Evolutionary conservation across 2,113 vertebrate genomes (phyloP).

Genomic region (Colossoma macropomum): DNA sequence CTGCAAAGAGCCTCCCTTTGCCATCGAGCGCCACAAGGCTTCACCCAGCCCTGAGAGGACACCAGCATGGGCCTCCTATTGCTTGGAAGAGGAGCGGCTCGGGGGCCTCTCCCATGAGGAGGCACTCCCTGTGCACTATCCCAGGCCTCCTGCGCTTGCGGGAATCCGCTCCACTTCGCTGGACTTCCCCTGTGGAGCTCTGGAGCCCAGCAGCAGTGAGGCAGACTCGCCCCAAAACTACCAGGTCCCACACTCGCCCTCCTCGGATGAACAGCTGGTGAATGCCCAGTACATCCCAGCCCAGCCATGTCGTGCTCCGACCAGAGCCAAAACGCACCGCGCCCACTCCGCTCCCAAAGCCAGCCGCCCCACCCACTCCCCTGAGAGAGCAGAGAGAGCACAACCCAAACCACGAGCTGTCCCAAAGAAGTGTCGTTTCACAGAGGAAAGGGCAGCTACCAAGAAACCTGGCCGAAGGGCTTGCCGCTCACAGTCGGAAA

Average conservation of each 20-base stretch:
- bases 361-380: constrained; percentile 57
- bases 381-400: constrained; percentile 64
- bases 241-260: constrained; percentile 37
- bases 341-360: constrained; percentile 58
- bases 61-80: constrained; percentile 50
- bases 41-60: constrained; percentile 63
- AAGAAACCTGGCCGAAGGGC: constrained; percentile 78
- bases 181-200: constrained; percentile 61
- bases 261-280: constrained; percentile 76
- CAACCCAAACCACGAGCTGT: constrained; percentile 58
- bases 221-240: constrained; percentile 66
- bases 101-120: constrained; percentile 47
- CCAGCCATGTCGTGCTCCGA: constrained; percentile 69
- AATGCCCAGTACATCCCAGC: constrained; percentile 85
- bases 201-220: constrained; percentile 69
- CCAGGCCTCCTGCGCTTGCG: constrained; percentile 45
- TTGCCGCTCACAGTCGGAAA: constrained; percentile 84
- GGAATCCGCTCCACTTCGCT: constrained; percentile 48
- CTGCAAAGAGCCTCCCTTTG: constrained; percentile 67
- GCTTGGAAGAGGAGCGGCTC: constrained; percentile 58
- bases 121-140: constrained; percentile 41
- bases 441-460: constrained; percentile 67
- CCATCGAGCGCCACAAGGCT: constrained; percentile 54
- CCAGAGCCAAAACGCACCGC: constrained; percentile 63
- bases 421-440: constrained; percentile 78